Conservation (phyloP, 2,888 invertebrate species). For the Eledone cirrhosa region DNA sequence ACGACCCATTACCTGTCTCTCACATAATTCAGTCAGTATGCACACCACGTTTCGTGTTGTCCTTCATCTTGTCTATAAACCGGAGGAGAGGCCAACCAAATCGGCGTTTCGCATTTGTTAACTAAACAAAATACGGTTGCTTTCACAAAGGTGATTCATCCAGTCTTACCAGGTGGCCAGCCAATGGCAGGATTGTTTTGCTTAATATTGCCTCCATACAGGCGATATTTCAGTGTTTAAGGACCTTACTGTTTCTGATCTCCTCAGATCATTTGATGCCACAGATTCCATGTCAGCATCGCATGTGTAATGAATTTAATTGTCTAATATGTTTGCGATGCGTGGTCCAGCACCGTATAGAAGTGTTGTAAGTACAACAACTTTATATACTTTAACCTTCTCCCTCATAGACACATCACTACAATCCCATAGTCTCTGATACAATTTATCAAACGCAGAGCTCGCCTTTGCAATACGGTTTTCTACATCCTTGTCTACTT, state of each 20-base stretch:
- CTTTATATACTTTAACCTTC: not conserved
- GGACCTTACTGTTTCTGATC: not conserved
- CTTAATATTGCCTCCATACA: not conserved
- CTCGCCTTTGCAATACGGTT: not conserved
- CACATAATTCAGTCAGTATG: too few relatives aligned
- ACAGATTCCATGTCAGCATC: not conserved
- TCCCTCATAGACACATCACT: not conserved
- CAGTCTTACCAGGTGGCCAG: not conserved
- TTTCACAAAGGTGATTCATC: not conserved
- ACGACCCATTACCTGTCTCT: too few relatives aligned
- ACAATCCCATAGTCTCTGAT: not conserved
- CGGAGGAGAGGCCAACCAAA: not conserved
- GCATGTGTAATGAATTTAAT: not conserved
- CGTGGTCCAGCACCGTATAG: not conserved
- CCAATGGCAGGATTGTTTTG: not conserved
- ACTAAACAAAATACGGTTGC: not conserved
- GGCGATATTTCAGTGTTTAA: not conserved
- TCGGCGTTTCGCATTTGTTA: too few relatives aligned
- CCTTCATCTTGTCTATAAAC: not conserved
- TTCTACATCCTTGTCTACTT: not conserved
- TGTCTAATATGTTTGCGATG: not conserved
- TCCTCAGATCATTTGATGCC: not conserved
- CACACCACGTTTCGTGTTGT: too few relatives aligned
- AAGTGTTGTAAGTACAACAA: not conserved
- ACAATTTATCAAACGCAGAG: not conserved